phyloP scores from a whole-genome alignment of 2,888 invertebrate species.

The Papilio gigon region DNA sequence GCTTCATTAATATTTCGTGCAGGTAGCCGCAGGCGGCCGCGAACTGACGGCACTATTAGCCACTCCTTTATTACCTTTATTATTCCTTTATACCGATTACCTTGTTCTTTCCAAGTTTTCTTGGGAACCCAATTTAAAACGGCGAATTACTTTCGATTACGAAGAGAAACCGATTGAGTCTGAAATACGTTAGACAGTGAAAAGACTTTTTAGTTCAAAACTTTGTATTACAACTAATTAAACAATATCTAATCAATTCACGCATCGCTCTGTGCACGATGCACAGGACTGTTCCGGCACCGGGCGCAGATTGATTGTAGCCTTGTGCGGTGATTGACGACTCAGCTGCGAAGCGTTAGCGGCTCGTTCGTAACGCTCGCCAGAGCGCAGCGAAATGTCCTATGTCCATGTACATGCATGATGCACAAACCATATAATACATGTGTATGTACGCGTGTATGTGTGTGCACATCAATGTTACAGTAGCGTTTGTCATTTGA shows the following conservation, averaged over 20 bases:
- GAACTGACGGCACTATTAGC: conserved; percentile 24
- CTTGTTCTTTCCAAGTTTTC: conserved; percentile 8
- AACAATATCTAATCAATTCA: too few relatives aligned
- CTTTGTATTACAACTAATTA: too few relatives aligned
- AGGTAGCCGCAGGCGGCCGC: conserved; percentile 23
- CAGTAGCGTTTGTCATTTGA: conserved; percentile 17
- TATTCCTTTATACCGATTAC: conserved; percentile 15
- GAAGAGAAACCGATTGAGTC: not conserved
- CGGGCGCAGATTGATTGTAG: not conserved
- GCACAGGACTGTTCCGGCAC: too few relatives aligned
- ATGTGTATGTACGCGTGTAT: conserved; percentile 14
- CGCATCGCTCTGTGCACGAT: too few relatives aligned
- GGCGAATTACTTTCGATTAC: not conserved
- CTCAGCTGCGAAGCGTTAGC: not conserved
- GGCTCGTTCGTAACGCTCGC: not conserved
- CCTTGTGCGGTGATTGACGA: not conserved
- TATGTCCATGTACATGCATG: too few relatives aligned
- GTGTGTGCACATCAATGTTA: not conserved
- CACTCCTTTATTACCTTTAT: conserved; percentile 19
- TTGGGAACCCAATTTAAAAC: not conserved
- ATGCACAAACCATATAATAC: too few relatives aligned
- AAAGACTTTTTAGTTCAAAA: too few relatives aligned
- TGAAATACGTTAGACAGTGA: not conserved
- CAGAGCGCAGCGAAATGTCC: not conserved
- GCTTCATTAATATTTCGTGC: conserved; percentile 34